Percentiles rank a stretch among this genome's conserved stretches.
Evolutionary conservation across 1,140 invertebrate genomes (phyloP).

Genomic region (Agraylea sexmaculata): DNA sequence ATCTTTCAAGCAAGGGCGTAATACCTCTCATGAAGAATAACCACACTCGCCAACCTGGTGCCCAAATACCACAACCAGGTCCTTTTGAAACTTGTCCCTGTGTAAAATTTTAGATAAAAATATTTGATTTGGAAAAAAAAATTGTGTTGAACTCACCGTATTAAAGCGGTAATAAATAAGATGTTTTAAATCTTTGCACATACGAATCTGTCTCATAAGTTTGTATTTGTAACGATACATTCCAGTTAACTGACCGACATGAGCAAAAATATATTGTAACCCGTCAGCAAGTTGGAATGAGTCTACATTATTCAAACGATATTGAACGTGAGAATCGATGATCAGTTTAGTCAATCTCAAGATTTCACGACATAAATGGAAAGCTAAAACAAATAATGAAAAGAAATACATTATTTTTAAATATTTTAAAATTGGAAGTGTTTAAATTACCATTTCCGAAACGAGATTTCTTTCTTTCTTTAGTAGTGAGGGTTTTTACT

Average conservation of each 20-base stretch:
- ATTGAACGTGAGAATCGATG: constrained; percentile 98
- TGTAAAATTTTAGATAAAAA: not conserved
- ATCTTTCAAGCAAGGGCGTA: constrained; percentile 92
- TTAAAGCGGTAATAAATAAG: constrained; percentile 99
- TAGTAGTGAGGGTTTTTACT: constrained; percentile 97
- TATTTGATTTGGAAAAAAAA: constrained; percentile 8
- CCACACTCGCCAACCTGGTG: constrained; percentile 99
- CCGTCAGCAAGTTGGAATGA: constrained; percentile 98
- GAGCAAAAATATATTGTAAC: constrained; percentile 98
- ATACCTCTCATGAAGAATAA: constrained; percentile 99
- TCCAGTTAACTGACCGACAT: constrained; percentile 97
- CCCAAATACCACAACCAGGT: constrained; percentile 98
- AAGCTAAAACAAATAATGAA: constrained; percentile 50
- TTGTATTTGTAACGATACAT: constrained; percentile 99
- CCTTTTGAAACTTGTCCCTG: constrained; percentile 96
- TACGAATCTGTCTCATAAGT: constrained; percentile 97
- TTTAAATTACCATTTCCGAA: constrained; percentile 84
- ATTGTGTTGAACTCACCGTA: constrained; percentile 83
- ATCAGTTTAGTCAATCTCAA: constrained; percentile 94
- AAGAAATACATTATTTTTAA: not conserved
- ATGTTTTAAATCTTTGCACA: constrained; percentile 99
- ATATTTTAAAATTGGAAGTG: not conserved
- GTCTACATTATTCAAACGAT: constrained; percentile 97
- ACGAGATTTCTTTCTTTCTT: constrained; percentile 97
- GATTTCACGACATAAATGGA: constrained; percentile 98